Percentiles rank a stretch among this genome's conserved stretches.
These are phyloP conservation scores for Toxotes chatareus DNA, from an alignment of 2,113 vertebrate genomes.

Conservation along the genomic window DNA sequence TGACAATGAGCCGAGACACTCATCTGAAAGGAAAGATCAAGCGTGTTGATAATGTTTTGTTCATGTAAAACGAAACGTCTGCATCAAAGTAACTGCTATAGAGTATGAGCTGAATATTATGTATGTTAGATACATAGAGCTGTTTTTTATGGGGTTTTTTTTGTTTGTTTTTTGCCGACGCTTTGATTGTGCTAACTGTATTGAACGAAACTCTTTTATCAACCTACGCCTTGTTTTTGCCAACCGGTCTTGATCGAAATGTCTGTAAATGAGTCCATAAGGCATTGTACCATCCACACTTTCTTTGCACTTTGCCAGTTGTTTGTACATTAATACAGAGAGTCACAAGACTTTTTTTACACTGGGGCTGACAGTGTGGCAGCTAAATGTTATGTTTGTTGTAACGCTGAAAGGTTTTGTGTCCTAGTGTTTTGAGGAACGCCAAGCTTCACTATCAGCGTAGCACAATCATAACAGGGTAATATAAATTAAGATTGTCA, in stretches of 20 bases:
- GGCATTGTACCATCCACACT: background rate
- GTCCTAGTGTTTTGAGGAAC: constrained; percentile 9
- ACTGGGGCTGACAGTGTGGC: background rate
- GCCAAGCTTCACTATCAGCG: background rate
- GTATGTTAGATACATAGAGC: constrained; percentile 8
- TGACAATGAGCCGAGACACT: constrained; percentile 15
- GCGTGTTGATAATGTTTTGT: constrained; percentile 27
- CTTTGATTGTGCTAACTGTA: constrained; percentile 42
- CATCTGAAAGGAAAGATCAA: constrained; percentile 46
- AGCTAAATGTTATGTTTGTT: constrained; percentile 35
- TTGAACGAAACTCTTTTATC: constrained; percentile 50
- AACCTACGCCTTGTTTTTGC: constrained; percentile 7
- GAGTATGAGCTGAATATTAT: constrained; percentile 26
- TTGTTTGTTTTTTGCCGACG: background rate
- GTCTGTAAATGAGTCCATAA: background rate
- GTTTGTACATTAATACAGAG: constrained; percentile 7
- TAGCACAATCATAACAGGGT: background rate
- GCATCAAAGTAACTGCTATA: constrained; percentile 1
- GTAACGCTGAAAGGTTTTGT: constrained; percentile 34
- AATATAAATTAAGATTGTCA: background rate
- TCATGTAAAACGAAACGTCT: background rate
- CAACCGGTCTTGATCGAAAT: constrained; percentile 2
- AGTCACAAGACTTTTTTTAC: background rate
- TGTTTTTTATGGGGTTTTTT: background rate
- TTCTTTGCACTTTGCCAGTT: constrained; percentile 12